These are phyloP conservation scores for Redunca redunca DNA, from an alignment of 2,113 vertebrate genomes.

Conservation along the genomic window DNA sequence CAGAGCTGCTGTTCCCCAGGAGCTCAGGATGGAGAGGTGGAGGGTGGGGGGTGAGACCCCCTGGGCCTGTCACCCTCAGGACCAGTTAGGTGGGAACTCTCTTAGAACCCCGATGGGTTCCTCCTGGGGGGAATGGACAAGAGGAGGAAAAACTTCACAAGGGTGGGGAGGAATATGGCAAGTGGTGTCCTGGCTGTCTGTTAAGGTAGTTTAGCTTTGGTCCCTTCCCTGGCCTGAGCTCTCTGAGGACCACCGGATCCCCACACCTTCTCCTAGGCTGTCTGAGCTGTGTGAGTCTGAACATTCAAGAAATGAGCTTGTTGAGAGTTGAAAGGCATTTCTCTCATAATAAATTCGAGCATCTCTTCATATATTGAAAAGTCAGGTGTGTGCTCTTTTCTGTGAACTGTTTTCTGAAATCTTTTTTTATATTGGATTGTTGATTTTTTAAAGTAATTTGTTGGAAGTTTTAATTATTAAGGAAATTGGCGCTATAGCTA, in stretches of 20 bases:
- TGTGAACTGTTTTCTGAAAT: not conserved
- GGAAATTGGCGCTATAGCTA: not conserved
- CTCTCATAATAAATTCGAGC: not conserved
- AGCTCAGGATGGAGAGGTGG: not conserved
- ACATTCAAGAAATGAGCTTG: not conserved
- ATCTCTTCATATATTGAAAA: not conserved
- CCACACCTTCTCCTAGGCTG: not conserved
- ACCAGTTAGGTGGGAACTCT: not conserved
- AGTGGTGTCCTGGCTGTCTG: not conserved
- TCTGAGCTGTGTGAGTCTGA: not conserved
- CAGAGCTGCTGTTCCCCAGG: not conserved
- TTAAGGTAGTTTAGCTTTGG: not conserved
- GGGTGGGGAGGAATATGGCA: not conserved
- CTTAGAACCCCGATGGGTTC: not conserved
- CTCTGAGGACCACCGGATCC: not conserved
- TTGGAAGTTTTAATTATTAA: not conserved
- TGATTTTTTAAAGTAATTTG: not conserved
- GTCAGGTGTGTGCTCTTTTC: not conserved
- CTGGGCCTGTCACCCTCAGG: not conserved
- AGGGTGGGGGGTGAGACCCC: not conserved
- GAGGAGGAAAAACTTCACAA: not conserved
- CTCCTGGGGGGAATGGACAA: not conserved
- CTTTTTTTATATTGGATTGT: not conserved
- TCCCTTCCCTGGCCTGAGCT: not conserved
- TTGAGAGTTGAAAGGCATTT: not conserved